Evolutionary conservation across 2,888 invertebrate species (phyloP).

Genomic region (Kryphioiulus occultus): DNA sequence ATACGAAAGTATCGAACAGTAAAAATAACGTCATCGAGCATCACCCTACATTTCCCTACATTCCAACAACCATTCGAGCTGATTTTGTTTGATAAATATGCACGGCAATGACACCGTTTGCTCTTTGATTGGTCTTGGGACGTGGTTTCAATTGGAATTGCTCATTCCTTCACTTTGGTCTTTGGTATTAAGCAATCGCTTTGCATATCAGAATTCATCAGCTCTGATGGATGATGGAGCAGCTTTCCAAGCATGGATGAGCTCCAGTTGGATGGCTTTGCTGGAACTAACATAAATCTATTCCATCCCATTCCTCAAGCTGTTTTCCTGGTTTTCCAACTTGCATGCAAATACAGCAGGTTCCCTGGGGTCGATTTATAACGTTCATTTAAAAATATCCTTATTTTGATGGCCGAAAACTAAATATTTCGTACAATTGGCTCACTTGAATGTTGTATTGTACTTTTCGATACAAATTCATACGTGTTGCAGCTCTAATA

Average conservation of each 20-base stretch:
- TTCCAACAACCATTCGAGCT: background rate
- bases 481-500: too few relatives aligned
- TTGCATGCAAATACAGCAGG: too few relatives aligned
- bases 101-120: background rate
- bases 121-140: background rate
- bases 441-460: too few relatives aligned
- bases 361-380: too few relatives aligned
- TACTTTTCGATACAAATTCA: too few relatives aligned
- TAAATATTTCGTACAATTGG: too few relatives aligned
- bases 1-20: too few relatives aligned
- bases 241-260: background rate
- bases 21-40: background rate
- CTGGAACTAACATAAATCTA: background rate
- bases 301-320: background rate
- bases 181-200: background rate
- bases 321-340: background rate
- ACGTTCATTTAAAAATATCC: too few relatives aligned
- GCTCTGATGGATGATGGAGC: background rate
- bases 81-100: background rate
- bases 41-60: background rate
- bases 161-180: background rate
- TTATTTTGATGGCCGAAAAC: too few relatives aligned
- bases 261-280: background rate
- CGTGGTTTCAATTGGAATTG: background rate
- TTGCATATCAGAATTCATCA: background rate